A percentile compares a stretch with the other conserved stretches of the same genome.
Conservation (phyloP, 2,888 invertebrate genomes). For the Euclidia mi region DNA sequence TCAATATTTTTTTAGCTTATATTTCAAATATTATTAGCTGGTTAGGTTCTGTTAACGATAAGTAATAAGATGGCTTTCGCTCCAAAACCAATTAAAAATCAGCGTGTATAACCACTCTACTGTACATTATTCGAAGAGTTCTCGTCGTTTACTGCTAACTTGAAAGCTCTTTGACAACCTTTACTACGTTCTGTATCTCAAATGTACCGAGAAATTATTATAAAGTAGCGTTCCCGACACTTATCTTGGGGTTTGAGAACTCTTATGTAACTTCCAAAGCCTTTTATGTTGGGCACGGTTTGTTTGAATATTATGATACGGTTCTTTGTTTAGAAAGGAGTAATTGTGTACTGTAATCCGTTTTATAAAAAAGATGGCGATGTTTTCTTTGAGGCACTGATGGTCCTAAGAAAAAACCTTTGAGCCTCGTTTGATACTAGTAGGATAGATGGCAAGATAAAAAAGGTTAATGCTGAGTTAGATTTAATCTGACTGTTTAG, state of each 20-base stretch:
- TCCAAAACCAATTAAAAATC: too few relatives aligned
- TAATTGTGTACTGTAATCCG: not conserved
- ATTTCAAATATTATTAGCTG: too few relatives aligned
- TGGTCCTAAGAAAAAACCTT: not conserved
- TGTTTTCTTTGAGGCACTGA: not conserved
- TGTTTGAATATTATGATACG: slow-evolving; percentile 3
- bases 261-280: slow-evolving; percentile 13
- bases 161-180: slow-evolving; percentile 29
- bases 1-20: too few relatives aligned
- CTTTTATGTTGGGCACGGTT: slow-evolving; percentile 6
- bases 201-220: slow-evolving; percentile 34
- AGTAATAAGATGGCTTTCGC: too few relatives aligned
- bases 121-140: slow-evolving; percentile 18
- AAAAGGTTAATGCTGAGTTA: not conserved
- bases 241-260: slow-evolving; percentile 6
- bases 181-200: slow-evolving; percentile 28
- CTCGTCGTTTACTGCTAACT: slow-evolving; percentile 37
- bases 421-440: not conserved
- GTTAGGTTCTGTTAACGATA: too few relatives aligned
- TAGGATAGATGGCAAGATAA: not conserved
- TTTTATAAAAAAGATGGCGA: not conserved
- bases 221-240: slow-evolving; percentile 27
- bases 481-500: not conserved
- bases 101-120: not conserved
- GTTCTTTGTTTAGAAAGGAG: not conserved